phyloP scores from a whole-genome alignment of 2,888 invertebrate species.

The Iphiclides podalirius region DNA sequence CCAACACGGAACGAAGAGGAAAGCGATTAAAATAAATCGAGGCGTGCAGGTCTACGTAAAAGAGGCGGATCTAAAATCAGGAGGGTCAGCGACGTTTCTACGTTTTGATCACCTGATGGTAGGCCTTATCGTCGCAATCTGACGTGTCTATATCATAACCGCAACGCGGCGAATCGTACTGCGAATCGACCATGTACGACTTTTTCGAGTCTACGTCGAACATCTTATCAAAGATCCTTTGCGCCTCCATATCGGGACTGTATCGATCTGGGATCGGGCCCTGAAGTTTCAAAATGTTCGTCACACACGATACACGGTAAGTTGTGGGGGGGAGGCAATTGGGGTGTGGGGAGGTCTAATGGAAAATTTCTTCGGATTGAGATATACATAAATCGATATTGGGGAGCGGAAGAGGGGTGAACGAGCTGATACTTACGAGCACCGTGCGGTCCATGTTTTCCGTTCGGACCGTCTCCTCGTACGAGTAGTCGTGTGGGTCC shows the following conservation, averaged over 20 bases:
- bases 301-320: conserved; percentile 43
- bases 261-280: conserved; percentile 76
- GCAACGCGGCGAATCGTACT: conserved; percentile 71
- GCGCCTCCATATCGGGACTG: conserved; percentile 79
- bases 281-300: conserved; percentile 73
- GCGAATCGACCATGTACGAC: conserved; percentile 64
- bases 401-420: conserved; percentile 1
- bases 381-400: background rate
- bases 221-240: conserved; percentile 81
- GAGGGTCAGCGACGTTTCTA: conserved; percentile 66
- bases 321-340: background rate
- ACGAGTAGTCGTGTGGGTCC: conserved; percentile 60
- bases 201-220: conserved; percentile 77
- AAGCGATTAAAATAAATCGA: conserved; percentile 68
- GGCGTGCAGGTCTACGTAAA: conserved; percentile 74
- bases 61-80: conserved; percentile 62
- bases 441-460: conserved; percentile 70
- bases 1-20: conserved; percentile 55
- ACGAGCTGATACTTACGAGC: conserved; percentile 54
- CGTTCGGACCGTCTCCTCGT: conserved; percentile 65
- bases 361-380: conserved; percentile 1
- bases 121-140: conserved; percentile 73
- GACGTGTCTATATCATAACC: conserved; percentile 76
- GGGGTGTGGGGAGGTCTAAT: conserved; percentile 12
- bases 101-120: conserved; percentile 72